Percentiles rank a stretch among this genome's conserved stretches.
Conservation (phyloP, 2,888 invertebrate species). For the Cheilosia scutellata region DNA sequence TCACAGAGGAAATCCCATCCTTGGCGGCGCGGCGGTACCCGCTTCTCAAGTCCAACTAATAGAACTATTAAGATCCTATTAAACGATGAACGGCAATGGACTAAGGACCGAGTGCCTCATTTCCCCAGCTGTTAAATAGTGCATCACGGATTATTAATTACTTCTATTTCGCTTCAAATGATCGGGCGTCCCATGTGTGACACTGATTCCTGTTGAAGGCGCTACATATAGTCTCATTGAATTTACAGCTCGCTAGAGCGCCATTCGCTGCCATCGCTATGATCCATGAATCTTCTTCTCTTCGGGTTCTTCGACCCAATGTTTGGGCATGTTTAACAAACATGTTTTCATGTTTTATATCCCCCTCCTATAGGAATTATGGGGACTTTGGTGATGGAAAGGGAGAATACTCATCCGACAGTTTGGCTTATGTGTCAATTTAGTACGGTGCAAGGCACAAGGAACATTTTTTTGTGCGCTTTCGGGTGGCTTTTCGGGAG, state of each 20-base stretch:
- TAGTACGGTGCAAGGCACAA: constrained; percentile 49
- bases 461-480: constrained; percentile 45
- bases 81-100: constrained; percentile 48
- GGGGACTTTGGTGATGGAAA: not conserved
- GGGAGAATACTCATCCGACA: constrained; percentile 45
- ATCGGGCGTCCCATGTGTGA: constrained; percentile 34
- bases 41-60: constrained; percentile 53
- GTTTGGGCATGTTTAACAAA: constrained; percentile 71
- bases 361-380: not conserved
- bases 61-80: constrained; percentile 76
- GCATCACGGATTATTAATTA: constrained; percentile 77
- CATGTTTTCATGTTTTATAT: constrained; percentile 46
- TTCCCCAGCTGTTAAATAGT: constrained; percentile 76
- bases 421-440: constrained; percentile 73
- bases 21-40: not conserved
- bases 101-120: constrained; percentile 11
- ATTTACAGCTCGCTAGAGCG: constrained; percentile 62
- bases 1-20: constrained; percentile 31
- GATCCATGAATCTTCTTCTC: constrained; percentile 64
- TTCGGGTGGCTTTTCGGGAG: constrained; percentile 71
- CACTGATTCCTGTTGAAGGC: constrained; percentile 23
- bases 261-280: constrained; percentile 47
- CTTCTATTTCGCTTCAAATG: constrained; percentile 68
- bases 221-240: constrained; percentile 34
- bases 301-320: constrained; percentile 42